Percentiles rank a stretch among this genome's conserved stretches.
phyloP scores from a whole-genome alignment of 1,140 invertebrate genomes.

The Agrilus planipennis region DNA sequence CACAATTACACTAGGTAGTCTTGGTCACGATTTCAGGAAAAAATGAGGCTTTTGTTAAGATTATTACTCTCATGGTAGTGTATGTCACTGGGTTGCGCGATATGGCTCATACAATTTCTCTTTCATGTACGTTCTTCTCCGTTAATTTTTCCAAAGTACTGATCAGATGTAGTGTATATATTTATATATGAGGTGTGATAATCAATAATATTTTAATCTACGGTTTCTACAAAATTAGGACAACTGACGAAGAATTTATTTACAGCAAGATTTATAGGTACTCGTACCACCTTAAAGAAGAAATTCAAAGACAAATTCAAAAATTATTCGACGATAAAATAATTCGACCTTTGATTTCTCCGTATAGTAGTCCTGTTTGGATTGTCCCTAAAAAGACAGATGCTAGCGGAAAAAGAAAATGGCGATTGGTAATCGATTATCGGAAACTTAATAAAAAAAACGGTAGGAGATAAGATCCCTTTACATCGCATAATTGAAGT shows the following conservation, averaged over 20 bases:
- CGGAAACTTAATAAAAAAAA: conserved; percentile 32
- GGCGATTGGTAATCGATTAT: conserved; percentile 32
- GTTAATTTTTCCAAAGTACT: too few species aligned
- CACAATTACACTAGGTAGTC: too few species aligned
- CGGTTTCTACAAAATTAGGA: neutral
- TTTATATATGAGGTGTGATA: too few species aligned
- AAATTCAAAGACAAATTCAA: conserved; percentile 9
- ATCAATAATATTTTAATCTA: too few species aligned
- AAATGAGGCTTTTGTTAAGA: too few species aligned
- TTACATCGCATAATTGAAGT: conserved; percentile 39
- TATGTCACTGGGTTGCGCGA: too few species aligned
- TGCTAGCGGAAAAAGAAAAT: conserved; percentile 11
- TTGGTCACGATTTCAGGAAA: too few species aligned
- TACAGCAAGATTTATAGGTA: conserved; percentile 2
- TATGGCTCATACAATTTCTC: too few species aligned
- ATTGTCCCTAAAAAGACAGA: conserved; percentile 8
- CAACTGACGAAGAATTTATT: neutral
- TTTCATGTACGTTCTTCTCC: too few species aligned
- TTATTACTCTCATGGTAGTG: too few species aligned
- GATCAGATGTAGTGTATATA: too few species aligned
- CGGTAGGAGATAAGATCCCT: conserved; percentile 37
- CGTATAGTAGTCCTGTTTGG: conserved; percentile 8
- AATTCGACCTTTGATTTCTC: conserved; percentile 3
- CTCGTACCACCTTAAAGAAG: conserved; percentile 1
- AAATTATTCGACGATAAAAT: conserved; percentile 10